Conservation (phyloP, 2,797 vertebrate genomes). For the Sebastes paucispinis region DNA sequence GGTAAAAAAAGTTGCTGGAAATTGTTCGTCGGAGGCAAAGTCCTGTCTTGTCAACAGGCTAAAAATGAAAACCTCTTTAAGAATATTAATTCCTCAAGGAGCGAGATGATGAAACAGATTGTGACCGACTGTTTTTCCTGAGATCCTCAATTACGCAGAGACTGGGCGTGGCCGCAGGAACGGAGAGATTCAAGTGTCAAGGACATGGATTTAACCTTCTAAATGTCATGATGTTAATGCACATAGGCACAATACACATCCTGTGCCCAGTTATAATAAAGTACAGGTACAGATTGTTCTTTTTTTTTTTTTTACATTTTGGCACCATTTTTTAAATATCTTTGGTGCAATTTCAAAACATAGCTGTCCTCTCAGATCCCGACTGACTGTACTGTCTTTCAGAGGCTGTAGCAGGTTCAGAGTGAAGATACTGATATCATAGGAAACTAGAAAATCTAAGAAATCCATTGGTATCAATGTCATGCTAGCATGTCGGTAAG, state of each 20-base stretch:
- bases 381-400: too few relatives aligned
- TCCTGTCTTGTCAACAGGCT: background rate
- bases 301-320: background rate
- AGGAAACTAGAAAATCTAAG: too few relatives aligned
- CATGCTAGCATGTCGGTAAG: too few relatives aligned
- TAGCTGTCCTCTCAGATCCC: background rate
- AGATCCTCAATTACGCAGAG: slow-evolving; percentile 7
- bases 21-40: background rate
- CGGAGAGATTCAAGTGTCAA: slow-evolving; percentile 12
- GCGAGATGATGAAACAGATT: slow-evolving; percentile 11
- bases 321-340: background rate
- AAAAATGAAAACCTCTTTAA: slow-evolving; percentile 17
- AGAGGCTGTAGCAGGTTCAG: too few relatives aligned
- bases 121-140: background rate
- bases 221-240: slow-evolving; percentile 2
- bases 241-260: background rate
- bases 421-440: too few relatives aligned
- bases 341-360: background rate
- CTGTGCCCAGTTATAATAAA: background rate
- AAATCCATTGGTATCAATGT: too few relatives aligned
- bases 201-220: slow-evolving; percentile 7
- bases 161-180: slow-evolving; percentile 5
- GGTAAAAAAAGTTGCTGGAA: background rate
- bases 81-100: slow-evolving; percentile 11
- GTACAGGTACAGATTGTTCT: background rate